Base-by-base conservation (phyloP, 2,113 vertebrate genomes). In the Nesogale talazaci region DNA sequence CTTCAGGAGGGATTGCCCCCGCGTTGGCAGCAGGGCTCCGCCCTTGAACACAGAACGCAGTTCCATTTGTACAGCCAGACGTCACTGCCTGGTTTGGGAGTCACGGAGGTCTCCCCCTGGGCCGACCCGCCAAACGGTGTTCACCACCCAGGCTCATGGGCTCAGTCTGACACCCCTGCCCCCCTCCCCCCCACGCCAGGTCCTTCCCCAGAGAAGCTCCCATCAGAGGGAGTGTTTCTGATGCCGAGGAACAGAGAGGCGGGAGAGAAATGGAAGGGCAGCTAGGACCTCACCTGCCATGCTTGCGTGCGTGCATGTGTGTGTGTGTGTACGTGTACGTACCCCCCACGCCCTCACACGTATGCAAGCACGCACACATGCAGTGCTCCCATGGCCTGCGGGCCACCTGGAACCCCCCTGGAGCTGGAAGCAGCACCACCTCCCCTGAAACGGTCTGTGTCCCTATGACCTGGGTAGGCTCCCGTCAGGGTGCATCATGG, bases 281-380 rank as follows among this genome's bases (percentile, higher is more conserved):
- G 42, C 11, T 1, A 22, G 46, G 46, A 52, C 46, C 46, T 52
- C 46, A 7, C 46, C 46, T 52, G 46, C 46, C 46, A 52, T 11
- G 10, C 46, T 52, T 12, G 10, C 46, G 42, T 46, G 42, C 10
- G 10, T 10, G 42, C 42, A n/a, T n/a, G n/a, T n/a, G n/a, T n/a
- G n/a, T n/a, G n/a, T n/a, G n/a, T n/a, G n/a, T n/a, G n/a, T n/a
- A n/a, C n/a, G n/a, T n/a, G n/a, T n/a, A n/a, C n/a, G n/a, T n/a
- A n/a, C n/a, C n/a, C n/a, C n/a, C n/a, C n/a, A n/a, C n/a, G 42
- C 42, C 5, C 42, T 52, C 46, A 10, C 46, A 10, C 46, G 46
- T 12, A 52, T 10, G 46, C 46, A 52, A 2, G 5, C 46, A 11
- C 6, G 9, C 10, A 1, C 2, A 1, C 0, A 22, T 14, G 1